Base-by-base conservation (phyloP, 1,140 invertebrate genomes). In the Papilio helenus region DNA sequence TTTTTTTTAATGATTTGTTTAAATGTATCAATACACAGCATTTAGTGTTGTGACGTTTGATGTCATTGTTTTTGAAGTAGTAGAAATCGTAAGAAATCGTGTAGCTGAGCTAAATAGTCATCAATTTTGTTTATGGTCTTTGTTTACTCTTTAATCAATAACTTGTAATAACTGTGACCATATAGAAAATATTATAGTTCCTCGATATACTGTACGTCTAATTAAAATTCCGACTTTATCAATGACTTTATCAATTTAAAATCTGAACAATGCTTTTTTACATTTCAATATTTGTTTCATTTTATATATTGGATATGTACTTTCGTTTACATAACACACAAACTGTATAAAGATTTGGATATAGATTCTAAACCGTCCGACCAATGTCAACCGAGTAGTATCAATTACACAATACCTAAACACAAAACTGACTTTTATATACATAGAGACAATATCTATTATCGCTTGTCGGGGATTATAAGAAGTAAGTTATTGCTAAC, bases 401-500 rank as follows among this genome's bases (percentile, higher is more conserved):
- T 93, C 92, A 90, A 93, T 93, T 90, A 90, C 92, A 88, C 18
- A 9, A 3, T 1, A 23, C 42, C 18, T 1, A 20, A 42, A 51
- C 5, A 29, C 81, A 65, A 91, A 85, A 82, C 71, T 79, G 20
- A 80, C 78, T 72, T 79, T 46, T 90, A 90, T 79, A 1, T 0
- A 8, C n/a, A 73, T 16, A 3, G 1, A 0, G 8, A 72, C 58
- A 90, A 44, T 80, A 71, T 55, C 29, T 44, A 86, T 76, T 84
- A 87, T 86, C 68, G 80, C 42, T 78, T 82, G 79, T 65, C 76
- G 23, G 76, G 51, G 76, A 79, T 81, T 80, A 84, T 81, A 85
- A 90, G 84, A 91, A 90, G 88, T 90, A 91, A 90, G 90, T 88
- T 93, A 94, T 93, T 91, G 85, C 81, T 93, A 92, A 90, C 92